A percentile compares a stretch with the other conserved stretches of the same genome.
These are phyloP conservation scores for Peromyscus melanophrys DNA, from an alignment of 2,797 vertebrate species.

Conservation along the genomic window DNA sequence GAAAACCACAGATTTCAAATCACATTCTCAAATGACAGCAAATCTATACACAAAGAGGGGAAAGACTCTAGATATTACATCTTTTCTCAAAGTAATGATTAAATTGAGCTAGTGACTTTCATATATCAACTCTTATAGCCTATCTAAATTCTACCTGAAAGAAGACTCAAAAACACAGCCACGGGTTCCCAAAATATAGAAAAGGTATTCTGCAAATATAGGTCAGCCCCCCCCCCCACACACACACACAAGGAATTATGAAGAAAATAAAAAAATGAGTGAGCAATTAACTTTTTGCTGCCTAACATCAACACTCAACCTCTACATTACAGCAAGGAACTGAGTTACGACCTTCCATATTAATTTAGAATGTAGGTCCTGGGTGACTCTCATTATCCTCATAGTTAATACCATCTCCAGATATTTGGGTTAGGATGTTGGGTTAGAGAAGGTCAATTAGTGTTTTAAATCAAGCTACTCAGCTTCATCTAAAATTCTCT, in stretches of 20 bases:
- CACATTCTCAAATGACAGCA: not conserved
- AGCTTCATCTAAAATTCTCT: not conserved
- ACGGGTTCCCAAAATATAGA: not conserved
- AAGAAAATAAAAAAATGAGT: not conserved
- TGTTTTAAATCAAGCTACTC: not conserved
- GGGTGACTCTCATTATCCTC: not conserved
- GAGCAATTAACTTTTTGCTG: not conserved
- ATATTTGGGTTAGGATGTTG: not conserved
- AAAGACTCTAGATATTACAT: not conserved
- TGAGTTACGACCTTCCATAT: not conserved
- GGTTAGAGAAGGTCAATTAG: not conserved
- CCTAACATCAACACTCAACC: not conserved
- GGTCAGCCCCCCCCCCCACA: not conserved
- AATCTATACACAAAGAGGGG: slow-evolving; percentile 13
- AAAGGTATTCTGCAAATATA: not conserved
- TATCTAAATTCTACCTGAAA: slow-evolving; percentile 21
- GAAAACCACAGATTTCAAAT: not conserved
- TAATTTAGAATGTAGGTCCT: not conserved
- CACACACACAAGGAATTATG: not conserved
- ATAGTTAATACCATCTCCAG: not conserved
- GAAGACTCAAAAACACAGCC: not conserved
- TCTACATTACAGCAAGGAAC: not conserved
- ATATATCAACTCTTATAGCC: not conserved
- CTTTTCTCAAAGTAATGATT: slow-evolving; percentile 21
- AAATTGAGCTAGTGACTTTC: slow-evolving; percentile 2